Conservation (phyloP, 2,113 vertebrate genomes). For the Eptatretus burgeri region DNA sequence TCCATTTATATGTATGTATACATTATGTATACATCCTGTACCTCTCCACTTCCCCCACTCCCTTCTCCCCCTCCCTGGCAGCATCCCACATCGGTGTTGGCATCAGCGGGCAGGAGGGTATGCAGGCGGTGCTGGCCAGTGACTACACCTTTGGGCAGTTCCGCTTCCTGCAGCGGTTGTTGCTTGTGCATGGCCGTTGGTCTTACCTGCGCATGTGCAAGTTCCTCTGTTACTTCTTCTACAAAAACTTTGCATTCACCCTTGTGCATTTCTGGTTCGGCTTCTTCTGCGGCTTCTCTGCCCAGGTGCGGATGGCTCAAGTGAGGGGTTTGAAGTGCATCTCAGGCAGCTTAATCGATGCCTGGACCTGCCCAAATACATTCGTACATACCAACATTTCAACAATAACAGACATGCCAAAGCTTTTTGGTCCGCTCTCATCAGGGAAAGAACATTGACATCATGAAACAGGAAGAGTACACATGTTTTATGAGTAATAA, state of each 20-base stretch:
- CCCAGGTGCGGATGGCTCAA: slow-evolving; percentile 33
- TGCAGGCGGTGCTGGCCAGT: slow-evolving; percentile 57
- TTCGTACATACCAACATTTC: no score
- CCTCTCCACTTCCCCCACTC: not conserved
- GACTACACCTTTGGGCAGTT: slow-evolving; percentile 91
- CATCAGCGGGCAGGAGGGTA: slow-evolving; percentile 79
- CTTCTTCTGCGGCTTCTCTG: slow-evolving; percentile 81
- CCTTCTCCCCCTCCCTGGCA: slow-evolving; percentile 12
- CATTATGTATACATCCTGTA: not conserved
- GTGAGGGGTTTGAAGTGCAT: no score
- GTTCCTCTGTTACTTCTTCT: slow-evolving; percentile 93
- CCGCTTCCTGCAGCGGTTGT: slow-evolving; percentile 62
- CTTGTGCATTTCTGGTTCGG: slow-evolving; percentile 98
- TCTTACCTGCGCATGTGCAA: slow-evolving; percentile 89
- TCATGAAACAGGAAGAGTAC: no score
- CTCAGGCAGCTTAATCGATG: no score
- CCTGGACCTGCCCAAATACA: no score
- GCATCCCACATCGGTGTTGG: slow-evolving; percentile 69
- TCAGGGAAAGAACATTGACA: no score
- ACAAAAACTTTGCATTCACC: slow-evolving; percentile 93
- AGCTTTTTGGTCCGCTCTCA: no score
- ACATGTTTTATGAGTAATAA: no score
- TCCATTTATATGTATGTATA: no score
- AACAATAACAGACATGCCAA: no score
- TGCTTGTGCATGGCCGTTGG: slow-evolving; percentile 79